Base-by-base conservation (phyloP, 2,888 invertebrate genomes). In the Heliconius ismenius region DNA sequence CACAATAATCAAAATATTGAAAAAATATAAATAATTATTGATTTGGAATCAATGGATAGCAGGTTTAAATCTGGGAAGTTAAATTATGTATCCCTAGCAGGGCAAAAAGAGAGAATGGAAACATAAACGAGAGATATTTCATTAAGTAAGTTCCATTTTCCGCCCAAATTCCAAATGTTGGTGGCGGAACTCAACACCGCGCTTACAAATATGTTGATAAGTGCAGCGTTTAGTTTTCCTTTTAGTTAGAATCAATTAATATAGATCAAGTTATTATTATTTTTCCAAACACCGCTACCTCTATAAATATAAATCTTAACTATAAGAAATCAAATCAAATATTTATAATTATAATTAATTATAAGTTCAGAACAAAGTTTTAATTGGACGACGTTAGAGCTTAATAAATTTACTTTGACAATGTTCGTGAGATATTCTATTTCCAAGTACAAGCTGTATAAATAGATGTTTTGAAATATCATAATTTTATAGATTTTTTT, bases 311-410 rank as follows among this genome's bases (percentile, higher is more conserved):
- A 26, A 62, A 62, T 6, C 2, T 62, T 15, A n/a, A 36, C 65
- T 65, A 36, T 36, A 65, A 39, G 65, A 65, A 67, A 67, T 67
- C 3, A 67, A 67, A 67, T 67, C 24, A 39, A 67, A 67, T 67
- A 67, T 67, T 67, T 67, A 67, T 67, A 39, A 67, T 67, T 43
- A 43, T 39, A 67, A 67, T 67, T 67, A 67, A 67, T 67, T 67
- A 39, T 13, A 36, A 65, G 36, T 65, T 65, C 1, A 24, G 24
- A 54, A 32, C 15, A 28, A 70, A 70, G 54, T 58, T 58, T 70
- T 70, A 70, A 58, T 70, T 70, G 49, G 70, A 58, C 18, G 24
- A 68, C 11, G 54, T 54, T 70, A 21, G 26, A 54, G 69, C 49
- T 69, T 28, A 69, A 69, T 69, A 69, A 69, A 54, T 54, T 28